phyloP scores from a whole-genome alignment of 92 coral and sea anemone genomes.

The Parazoanthus atlanticus region DNA sequence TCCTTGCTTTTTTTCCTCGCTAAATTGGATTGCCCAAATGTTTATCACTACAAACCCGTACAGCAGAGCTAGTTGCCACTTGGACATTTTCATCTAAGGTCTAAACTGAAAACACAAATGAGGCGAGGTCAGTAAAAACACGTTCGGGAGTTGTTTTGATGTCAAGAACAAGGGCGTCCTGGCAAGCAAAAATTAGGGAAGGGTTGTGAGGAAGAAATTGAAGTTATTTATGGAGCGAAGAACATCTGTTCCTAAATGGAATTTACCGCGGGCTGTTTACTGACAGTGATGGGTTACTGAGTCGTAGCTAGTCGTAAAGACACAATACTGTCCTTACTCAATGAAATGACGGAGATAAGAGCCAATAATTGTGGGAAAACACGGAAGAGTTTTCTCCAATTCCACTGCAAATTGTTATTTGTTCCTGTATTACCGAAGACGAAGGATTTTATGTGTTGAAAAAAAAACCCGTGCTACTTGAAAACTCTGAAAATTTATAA shows the following conservation, averaged over 20 bases:
- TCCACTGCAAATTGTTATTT: not conserved
- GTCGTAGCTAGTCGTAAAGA: not conserved
- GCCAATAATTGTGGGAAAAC: not conserved
- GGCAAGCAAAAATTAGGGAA: conserved; percentile 7
- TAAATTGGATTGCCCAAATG: conserved; percentile 13
- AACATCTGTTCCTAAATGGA: not conserved
- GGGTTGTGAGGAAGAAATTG: not conserved
- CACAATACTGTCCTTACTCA: not conserved
- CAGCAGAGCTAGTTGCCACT: not conserved
- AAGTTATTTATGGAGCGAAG: conserved; percentile 12
- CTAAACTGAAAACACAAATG: not conserved
- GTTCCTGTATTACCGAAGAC: not conserved
- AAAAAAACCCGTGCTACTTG: not conserved
- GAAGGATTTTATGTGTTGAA: not conserved
- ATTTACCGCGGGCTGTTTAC: not conserved
- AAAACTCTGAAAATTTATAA: no score
- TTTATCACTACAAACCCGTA: not conserved
- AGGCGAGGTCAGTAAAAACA: not conserved
- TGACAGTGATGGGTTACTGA: not conserved
- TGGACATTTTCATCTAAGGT: not conserved
- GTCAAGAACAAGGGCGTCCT: not conserved
- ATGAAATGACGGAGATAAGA: not conserved
- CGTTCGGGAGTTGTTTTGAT: not conserved
- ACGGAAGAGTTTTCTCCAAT: not conserved
- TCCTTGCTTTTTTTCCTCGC: conserved; percentile 22